phyloP scores from a whole-genome alignment of 1,140 invertebrate genomes.

The Achatina immaculata region DNA sequence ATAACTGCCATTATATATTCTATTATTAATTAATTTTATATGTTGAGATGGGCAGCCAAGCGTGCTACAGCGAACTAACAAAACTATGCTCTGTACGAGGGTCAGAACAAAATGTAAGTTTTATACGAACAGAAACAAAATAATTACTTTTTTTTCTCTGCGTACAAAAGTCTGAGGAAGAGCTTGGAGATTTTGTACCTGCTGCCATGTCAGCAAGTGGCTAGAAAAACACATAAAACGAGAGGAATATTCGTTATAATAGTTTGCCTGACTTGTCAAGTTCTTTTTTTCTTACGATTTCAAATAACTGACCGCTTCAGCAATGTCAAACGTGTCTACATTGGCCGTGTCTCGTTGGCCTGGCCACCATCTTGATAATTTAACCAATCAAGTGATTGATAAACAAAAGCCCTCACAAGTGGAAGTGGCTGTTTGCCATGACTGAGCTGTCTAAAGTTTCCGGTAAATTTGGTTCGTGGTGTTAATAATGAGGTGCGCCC shows the following conservation, averaged over 20 bases:
- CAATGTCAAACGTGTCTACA: slow-evolving; percentile 27
- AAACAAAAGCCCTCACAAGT: slow-evolving; percentile 34
- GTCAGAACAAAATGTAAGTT: no score
- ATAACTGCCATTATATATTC: no score
- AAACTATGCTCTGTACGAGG: no score
- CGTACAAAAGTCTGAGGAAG: slow-evolving; percentile 14
- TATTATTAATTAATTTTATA: no score
- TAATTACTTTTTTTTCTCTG: no score
- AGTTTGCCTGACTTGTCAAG: slow-evolving; percentile 23
- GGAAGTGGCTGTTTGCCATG: slow-evolving; percentile 34
- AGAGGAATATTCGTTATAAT: slow-evolving; percentile 25
- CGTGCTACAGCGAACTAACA: no score
- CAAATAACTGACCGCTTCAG: slow-evolving; percentile 13
- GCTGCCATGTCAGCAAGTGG: slow-evolving; percentile 19
- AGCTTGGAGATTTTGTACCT: slow-evolving; percentile 8
- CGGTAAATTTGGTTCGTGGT: slow-evolving; percentile 11
- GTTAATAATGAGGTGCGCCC: slow-evolving; percentile 11
- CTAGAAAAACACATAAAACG: background rate
- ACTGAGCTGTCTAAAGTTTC: slow-evolving; percentile 3
- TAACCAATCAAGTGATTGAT: slow-evolving; percentile 37
- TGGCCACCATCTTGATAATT: slow-evolving; percentile 34
- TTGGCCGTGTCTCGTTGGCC: background rate
- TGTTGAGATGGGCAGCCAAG: no score
- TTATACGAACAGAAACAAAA: no score
- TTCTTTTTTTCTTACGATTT: slow-evolving; percentile 16